These are phyloP conservation scores for Cariama cristata DNA, from an alignment of 2,113 vertebrate genomes.

Conservation along the genomic window DNA sequence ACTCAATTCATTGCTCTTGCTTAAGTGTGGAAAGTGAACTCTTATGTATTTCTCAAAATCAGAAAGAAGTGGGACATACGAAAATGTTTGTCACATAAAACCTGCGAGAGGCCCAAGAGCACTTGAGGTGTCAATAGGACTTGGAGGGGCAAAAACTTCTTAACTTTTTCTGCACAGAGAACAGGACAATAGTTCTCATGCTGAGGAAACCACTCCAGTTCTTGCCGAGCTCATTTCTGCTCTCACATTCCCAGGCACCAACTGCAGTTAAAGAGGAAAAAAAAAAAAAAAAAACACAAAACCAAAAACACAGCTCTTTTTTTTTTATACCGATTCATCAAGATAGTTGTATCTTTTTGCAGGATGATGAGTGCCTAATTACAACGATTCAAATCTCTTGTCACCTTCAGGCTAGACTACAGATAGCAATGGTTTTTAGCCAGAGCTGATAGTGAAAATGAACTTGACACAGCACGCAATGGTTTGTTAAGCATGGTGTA, in stretches of 20 bases:
- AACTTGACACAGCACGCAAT: conserved; percentile 61
- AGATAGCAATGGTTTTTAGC: conserved; percentile 50
- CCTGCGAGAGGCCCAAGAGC: neutral
- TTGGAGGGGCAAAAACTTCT: neutral
- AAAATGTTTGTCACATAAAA: neutral
- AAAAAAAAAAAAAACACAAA: neutral
- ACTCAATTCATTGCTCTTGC: neutral
- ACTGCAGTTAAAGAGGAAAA: neutral
- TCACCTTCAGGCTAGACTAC: conserved; percentile 67
- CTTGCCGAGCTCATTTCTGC: neutral
- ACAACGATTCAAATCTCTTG: conserved; percentile 65
- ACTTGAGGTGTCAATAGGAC: neutral
- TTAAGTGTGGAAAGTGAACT: neutral
- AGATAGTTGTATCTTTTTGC: conserved; percentile 52
- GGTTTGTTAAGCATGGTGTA: conserved; percentile 60
- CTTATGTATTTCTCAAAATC: neutral
- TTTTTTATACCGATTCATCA: neutral
- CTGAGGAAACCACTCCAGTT: neutral
- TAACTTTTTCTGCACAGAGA: neutral
- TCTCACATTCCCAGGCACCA: neutral
- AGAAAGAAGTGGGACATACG: neutral
- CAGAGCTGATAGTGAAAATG: conserved; percentile 48
- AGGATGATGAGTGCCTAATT: conserved; percentile 64
- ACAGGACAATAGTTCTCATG: neutral
- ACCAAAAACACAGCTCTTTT: neutral